Evolutionary conservation across 2,888 invertebrate genomes (phyloP), one percentile per base, ranked within the genome.

Genomic region (Drosophila kokeensis): DNA sequence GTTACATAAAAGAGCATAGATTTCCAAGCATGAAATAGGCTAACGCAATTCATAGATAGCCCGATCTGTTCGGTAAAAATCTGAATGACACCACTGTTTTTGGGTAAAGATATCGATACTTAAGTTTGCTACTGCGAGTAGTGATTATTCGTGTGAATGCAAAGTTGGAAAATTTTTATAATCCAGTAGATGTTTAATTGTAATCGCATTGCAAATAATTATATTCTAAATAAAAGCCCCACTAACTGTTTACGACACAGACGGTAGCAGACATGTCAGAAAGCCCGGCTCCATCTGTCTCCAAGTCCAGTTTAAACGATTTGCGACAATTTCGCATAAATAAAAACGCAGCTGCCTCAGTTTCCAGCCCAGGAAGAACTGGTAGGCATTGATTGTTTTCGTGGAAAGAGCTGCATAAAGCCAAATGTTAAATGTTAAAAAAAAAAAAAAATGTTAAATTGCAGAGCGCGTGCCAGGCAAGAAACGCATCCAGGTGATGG

Each of bases 391-490:
- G 61, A 67, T 69, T 74, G 48, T 53, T 53, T 42, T 45, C 45
- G 30, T 36, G 50, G 27, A 30, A 13, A 29, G 36, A 30, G n/a
- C 42, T 54, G 18, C 21, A 6, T 53, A 32, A 10, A 24, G 21
- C 24, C 4, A 52, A 63, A 40, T 42, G n/a, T 10, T 58, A 15
- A n/a, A 57, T 30, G 24, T 24, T 4, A 45, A 45, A 45, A 45
- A 45, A 42, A 42, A 42, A 42, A 34, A 34, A 21, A 34, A 36
- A 11, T 65, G 15, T 40, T 49, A 6, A 7, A 32, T 65, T 73
- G 34, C 71, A 92, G 93, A 92, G 73, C 90, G 90, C 34, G 90
- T 92, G 45, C 93, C 93, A n/a, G 93, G 93, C 27, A 92, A 91
- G 70, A 93, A 93, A 67, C 90, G 93, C 27, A 92, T 93, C 57